A percentile compares a stretch with the other conserved stretches of the same genome.
phyloP scores from a whole-genome alignment of 2,888 invertebrate species.

The Archips crataeganus region DNA sequence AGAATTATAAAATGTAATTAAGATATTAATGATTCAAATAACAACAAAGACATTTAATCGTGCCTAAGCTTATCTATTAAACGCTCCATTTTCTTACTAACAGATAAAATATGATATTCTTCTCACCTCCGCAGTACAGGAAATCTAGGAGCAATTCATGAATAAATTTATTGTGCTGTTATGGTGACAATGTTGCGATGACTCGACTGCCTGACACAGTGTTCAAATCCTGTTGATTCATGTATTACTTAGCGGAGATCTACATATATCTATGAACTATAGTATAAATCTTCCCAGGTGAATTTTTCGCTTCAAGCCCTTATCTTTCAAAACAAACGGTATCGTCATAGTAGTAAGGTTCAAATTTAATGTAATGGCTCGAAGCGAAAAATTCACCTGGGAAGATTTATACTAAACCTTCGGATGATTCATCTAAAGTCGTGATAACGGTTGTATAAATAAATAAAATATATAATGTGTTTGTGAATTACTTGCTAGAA shows the following conservation, averaged over 20 bases:
- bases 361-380: too few species aligned
- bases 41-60: not conserved
- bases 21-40: not conserved
- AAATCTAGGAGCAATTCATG: not conserved
- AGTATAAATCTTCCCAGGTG: too few species aligned
- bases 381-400: too few species aligned
- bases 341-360: too few species aligned
- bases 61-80: not conserved
- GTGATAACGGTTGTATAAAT: not conserved
- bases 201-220: conserved; percentile 8
- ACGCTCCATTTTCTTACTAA: not conserved
- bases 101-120: not conserved
- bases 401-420: too few species aligned
- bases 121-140: not conserved
- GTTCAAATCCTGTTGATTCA: conserved; percentile 21
- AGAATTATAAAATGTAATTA: not conserved
- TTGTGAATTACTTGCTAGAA: not conserved
- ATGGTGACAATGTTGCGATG: conserved; percentile 6
- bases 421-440: conserved; percentile 1
- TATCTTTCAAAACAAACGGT: too few species aligned
- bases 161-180: conserved; percentile 4
- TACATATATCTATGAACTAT: too few species aligned
- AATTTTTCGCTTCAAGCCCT: too few species aligned
- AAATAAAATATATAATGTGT: not conserved
- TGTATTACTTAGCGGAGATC: too few species aligned